phyloP scores from a whole-genome alignment of 2,888 invertebrate species.

The Bedellia somnulentella region DNA sequence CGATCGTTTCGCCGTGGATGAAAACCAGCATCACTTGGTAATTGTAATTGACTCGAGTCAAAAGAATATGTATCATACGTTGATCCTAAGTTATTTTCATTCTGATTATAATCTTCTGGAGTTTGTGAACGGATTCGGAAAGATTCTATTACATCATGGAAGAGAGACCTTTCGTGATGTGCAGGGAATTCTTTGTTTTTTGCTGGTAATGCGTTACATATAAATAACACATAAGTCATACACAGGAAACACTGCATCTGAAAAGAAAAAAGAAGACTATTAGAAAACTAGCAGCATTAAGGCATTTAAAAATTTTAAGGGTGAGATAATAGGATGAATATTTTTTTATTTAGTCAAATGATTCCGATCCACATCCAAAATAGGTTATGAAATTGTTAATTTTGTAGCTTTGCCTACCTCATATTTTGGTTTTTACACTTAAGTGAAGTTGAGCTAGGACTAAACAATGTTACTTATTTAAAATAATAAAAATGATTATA shows the following conservation, averaged over 20 bases:
- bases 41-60: slow-evolving; percentile 25
- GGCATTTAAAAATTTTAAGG: too few relatives aligned
- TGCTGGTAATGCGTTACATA: slow-evolving; percentile 17
- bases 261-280: slow-evolving; percentile 11
- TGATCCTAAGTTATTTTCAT: slow-evolving; percentile 35
- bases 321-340: too few relatives aligned
- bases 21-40: slow-evolving; percentile 33
- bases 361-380: too few relatives aligned
- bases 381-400: too few relatives aligned
- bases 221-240: slow-evolving; percentile 38
- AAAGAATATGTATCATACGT: slow-evolving; percentile 28
- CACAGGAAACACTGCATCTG: slow-evolving; percentile 55
- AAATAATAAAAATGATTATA: too few relatives aligned
- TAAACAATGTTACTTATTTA: too few relatives aligned
- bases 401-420: too few relatives aligned
- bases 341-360: too few relatives aligned
- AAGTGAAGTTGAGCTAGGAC: too few relatives aligned
- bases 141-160: slow-evolving; percentile 45
- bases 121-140: slow-evolving; percentile 31
- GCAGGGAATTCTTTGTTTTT: slow-evolving; percentile 6
- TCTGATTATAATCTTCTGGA: slow-evolving; percentile 27
- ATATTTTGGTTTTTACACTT: too few relatives aligned
- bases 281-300: too few relatives aligned
- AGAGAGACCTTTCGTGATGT: slow-evolving; percentile 34
- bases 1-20: slow-evolving; percentile 44